A percentile compares a stretch with the other conserved stretches of the same genome.
Conservation (phyloP, 2,797 vertebrate genomes). For the Lepus townsendii region DNA sequence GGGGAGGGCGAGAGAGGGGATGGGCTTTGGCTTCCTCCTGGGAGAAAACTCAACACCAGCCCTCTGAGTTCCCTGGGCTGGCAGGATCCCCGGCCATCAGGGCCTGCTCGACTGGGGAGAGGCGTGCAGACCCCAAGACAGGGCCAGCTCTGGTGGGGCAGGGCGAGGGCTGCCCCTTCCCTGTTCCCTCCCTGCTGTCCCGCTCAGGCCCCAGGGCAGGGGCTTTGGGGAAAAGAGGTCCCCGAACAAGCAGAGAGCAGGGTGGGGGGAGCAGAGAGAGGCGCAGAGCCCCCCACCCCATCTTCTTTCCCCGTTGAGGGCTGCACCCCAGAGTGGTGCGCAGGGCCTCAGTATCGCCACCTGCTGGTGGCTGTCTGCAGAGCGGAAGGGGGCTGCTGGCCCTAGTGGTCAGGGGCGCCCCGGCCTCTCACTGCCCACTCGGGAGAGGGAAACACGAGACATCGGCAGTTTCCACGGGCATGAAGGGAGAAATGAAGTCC, state of each 20-base stretch:
- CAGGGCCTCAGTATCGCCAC: too few relatives aligned
- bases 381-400: not conserved
- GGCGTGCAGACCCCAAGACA: too few relatives aligned
- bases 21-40: not conserved
- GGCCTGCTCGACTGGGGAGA: not conserved
- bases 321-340: not conserved
- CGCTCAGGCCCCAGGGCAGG: too few relatives aligned
- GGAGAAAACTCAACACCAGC: not conserved
- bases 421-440: too few relatives aligned
- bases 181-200: not conserved
- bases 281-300: not conserved
- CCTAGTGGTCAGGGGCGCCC: too few relatives aligned
- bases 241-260: not conserved
- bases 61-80: not conserved
- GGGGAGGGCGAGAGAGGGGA: not conserved
- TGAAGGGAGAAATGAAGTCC: not conserved
- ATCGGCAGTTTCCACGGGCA: not conserved
- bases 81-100: accelerated
- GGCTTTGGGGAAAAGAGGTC: not conserved
- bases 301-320: not conserved
- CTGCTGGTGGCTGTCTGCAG: too few relatives aligned
- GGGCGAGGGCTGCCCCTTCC: not conserved
- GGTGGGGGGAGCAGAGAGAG: not conserved
- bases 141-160: not conserved
- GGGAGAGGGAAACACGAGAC: too few relatives aligned